Base-by-base conservation (phyloP, 2,113 vertebrate genomes). In the Vimba vimba region DNA sequence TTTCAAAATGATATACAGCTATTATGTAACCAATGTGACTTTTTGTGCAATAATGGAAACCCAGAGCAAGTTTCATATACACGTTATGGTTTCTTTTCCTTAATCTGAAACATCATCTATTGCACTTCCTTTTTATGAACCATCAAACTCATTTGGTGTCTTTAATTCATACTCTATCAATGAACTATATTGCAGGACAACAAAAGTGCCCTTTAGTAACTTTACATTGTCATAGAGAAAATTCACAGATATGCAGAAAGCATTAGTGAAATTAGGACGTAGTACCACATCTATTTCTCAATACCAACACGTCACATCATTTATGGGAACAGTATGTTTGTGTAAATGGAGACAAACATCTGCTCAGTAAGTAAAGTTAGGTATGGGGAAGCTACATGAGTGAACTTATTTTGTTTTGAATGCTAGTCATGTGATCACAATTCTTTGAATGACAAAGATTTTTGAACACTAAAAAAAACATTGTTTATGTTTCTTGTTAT, bases 311-410 rank as follows among this genome's bases (percentile, higher is more conserved):
- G 13, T 50, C 73, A 47, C 45, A 47, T 45, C 1, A 45, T 47
- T 47, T 47, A 47, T 27, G 10, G 50, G 19, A 77, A 77, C 50
- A 77, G 21, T 30, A 3, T 57, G 27, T 33, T 77, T 57, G 2
- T 12, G 33, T 19, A 30, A 77, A 52, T 23, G 3, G 15, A 55
- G 27, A 10, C 8, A 33, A 33, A 19, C 27, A 36, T 21, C 25
- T 21, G 50, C 75, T 77, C 30, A 21, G 4, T 7, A 27, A 50
- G 52, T 30, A 45, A 94, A 84, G 75, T 94, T 3, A n/a, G 21
- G 4, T 13, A 43, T 45, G 39, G 45, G 23, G 43, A 74, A 47
- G 71, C n/a, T 17, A 74, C 43, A 47, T n/a, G 0, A 15, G 23
- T n/a, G 12, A 74, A 45, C n/a, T 25, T 25, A 0, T 15, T 74